Percentiles rank a stretch among this genome's conserved stretches.
phyloP scores from a whole-genome alignment of 2,888 invertebrate genomes.

The Rhagonycha fulva region DNA sequence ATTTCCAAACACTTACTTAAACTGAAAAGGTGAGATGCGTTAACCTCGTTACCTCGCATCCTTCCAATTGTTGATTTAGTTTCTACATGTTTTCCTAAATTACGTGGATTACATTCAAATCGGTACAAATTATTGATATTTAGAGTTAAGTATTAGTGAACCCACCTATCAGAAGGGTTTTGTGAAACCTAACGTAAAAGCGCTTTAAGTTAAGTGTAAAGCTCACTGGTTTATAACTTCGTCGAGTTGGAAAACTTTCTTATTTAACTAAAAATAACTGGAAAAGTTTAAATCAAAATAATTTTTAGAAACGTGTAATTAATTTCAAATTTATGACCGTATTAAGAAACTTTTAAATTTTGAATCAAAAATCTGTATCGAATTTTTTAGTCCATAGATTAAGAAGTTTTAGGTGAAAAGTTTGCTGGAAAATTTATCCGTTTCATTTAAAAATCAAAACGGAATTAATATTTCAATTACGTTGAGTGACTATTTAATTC shows the following conservation, averaged over 20 bases:
- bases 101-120: not conserved
- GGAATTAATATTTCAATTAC: not conserved
- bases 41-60: not conserved
- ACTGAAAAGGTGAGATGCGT: not conserved
- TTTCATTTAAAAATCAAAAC: not conserved
- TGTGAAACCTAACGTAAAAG: not conserved
- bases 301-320: not conserved
- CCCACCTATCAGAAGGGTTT: not conserved
- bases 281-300: not conserved
- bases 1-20: not conserved
- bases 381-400: not conserved
- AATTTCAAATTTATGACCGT: not conserved
- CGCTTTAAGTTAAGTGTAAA: constrained; percentile 2
- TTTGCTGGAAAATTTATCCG: not conserved
- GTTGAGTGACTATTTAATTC: not conserved
- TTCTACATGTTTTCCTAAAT: not conserved
- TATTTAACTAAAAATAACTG: not conserved
- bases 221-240: constrained; percentile 2
- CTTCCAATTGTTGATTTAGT: not conserved
- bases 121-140: not conserved
- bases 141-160: not conserved
- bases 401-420: not conserved
- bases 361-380: not conserved
- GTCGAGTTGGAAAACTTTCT: not conserved
- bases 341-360: not conserved